phyloP scores from a whole-genome alignment of 2,888 invertebrate genomes.

The Spilarctia lutea region DNA sequence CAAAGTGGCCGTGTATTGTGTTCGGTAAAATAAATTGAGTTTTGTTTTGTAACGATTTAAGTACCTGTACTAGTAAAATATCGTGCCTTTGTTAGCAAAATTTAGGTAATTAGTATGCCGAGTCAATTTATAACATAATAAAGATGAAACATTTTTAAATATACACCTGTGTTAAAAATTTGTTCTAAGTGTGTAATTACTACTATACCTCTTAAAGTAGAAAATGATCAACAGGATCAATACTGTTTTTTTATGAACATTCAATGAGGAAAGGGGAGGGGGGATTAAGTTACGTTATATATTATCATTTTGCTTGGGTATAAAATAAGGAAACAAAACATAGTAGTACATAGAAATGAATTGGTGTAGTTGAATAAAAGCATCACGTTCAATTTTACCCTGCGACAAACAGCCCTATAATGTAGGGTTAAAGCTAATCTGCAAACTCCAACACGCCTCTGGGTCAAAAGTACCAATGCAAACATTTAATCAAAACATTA shows the following conservation, averaged over 20 bases:
- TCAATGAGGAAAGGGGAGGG: too few species aligned
- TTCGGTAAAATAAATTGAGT: constrained; percentile 31
- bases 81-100: constrained; percentile 26
- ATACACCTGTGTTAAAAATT: neutral
- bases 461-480: constrained; percentile 2
- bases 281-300: too few species aligned
- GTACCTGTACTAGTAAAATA: constrained; percentile 27
- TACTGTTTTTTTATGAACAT: too few species aligned
- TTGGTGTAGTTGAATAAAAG: neutral
- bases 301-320: too few species aligned
- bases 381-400: neutral
- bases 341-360: too few species aligned
- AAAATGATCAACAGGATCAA: too few species aligned
- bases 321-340: too few species aligned
- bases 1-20: constrained; percentile 35
- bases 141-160: neutral
- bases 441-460: neutral
- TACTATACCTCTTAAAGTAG: too few species aligned
- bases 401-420: neutral
- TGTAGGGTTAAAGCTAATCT: neutral
- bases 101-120: constrained; percentile 31
- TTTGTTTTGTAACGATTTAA: constrained; percentile 29
- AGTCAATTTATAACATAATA: constrained; percentile 35
- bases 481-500: constrained; percentile 3
- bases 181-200: neutral